Evolutionary conservation across 2,888 invertebrate genomes (phyloP).

Genomic region (Thera britannica): DNA sequence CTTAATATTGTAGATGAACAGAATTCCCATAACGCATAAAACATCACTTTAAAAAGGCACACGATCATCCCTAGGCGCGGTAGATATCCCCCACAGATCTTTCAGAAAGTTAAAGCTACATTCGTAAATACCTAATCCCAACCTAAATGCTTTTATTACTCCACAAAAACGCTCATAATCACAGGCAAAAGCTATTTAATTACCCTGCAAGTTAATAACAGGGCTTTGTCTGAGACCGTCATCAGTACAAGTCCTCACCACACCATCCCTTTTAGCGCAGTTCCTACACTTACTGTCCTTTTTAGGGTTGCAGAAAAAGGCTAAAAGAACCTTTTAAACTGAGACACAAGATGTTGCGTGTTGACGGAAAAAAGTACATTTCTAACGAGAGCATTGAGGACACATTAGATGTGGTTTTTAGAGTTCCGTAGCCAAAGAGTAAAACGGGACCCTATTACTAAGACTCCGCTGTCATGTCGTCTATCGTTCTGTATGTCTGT

Average conservation of each 20-base stretch:
- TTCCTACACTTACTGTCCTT: conserved; percentile 65
- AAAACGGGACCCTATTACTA: no score
- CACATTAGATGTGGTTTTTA: no score
- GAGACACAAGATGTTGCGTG: neutral
- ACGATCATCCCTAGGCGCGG: no score
- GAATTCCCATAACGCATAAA: no score
- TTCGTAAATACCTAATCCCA: conserved; percentile 2
- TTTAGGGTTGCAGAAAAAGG: conserved; percentile 55
- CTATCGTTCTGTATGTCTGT: no score
- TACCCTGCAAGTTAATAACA: conserved; percentile 33
- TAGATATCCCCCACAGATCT: neutral
- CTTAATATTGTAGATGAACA: no score
- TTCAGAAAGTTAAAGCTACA: neutral
- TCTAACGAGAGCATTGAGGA: no score
- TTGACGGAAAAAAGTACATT: neutral
- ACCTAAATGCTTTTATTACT: conserved; percentile 18
- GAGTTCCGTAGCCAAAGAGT: no score
- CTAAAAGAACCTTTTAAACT: conserved; percentile 30
- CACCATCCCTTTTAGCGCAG: conserved; percentile 57
- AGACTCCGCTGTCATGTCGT: no score
- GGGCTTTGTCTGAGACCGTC: conserved; percentile 43
- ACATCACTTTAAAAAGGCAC: no score
- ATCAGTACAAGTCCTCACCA: conserved; percentile 55
- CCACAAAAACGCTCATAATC: conserved; percentile 28
- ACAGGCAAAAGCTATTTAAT: conserved; percentile 30